phyloP scores from a whole-genome alignment of 2,113 vertebrate genomes.

The Corythaixoides concolor region DNA sequence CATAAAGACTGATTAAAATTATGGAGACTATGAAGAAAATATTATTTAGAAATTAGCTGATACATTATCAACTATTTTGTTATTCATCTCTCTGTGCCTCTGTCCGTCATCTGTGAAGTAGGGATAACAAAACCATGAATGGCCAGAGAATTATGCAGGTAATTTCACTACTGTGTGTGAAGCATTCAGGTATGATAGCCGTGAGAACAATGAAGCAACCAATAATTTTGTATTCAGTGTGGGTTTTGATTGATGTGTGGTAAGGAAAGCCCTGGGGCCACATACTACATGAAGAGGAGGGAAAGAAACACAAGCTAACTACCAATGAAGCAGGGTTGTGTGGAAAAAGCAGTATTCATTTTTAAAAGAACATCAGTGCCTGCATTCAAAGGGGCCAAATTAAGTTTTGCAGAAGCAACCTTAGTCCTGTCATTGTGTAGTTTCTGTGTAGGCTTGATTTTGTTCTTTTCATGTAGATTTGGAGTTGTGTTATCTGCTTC shows the following conservation, averaged over 20 bases:
- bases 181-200: not conserved
- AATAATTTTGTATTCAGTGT: not conserved
- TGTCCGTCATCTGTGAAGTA: not conserved
- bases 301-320: conserved; percentile 6
- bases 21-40: not conserved
- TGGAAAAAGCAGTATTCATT: not conserved
- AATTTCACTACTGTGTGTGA: not conserved
- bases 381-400: not conserved
- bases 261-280: not conserved
- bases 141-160: not conserved
- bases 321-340: not conserved
- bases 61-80: not conserved
- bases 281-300: not conserved
- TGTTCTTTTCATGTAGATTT: not conserved
- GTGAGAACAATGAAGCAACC: not conserved
- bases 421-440: not conserved
- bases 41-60: not conserved
- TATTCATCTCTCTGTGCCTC: not conserved
- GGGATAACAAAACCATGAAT: not conserved
- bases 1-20: not conserved
- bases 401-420: not conserved
- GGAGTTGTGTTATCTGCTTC: not conserved
- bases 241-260: not conserved
- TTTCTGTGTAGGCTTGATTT: not conserved
- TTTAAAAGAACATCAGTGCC: not conserved